These are phyloP conservation scores for Epinotia demarniana DNA, from an alignment of 2,888 invertebrate genomes.

Conservation along the genomic window DNA sequence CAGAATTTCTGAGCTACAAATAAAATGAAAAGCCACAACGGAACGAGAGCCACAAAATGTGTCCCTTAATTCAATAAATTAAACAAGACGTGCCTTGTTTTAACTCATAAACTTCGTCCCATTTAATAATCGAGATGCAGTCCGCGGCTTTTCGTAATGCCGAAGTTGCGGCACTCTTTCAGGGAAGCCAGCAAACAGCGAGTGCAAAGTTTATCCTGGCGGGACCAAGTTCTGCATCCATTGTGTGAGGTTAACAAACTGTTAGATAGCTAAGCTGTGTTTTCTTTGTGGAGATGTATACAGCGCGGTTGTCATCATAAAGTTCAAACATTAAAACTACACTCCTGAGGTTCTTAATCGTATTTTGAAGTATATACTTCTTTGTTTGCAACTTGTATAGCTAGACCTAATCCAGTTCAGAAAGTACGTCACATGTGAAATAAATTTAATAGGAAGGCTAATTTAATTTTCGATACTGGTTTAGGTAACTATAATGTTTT, in stretches of 20 bases:
- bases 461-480: too few species aligned
- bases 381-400: too few species aligned
- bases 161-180: conserved; percentile 25
- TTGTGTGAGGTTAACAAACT: conserved; percentile 32
- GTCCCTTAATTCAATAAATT: conserved; percentile 35
- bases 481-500: too few species aligned
- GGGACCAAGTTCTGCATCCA: conserved; percentile 26
- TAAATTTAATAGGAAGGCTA: too few species aligned
- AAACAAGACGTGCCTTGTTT: conserved; percentile 35
- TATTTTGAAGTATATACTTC: neutral
- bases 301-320: conserved; percentile 3
- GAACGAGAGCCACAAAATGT: conserved; percentile 1
- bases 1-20: conserved; percentile 5
- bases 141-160: conserved; percentile 31
- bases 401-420: too few species aligned
- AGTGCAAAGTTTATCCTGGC: conserved; percentile 33
- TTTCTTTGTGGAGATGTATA: neutral
- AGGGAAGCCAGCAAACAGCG: conserved; percentile 27
- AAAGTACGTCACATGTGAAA: too few species aligned
- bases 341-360: neutral
- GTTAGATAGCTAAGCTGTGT: conserved; percentile 23
- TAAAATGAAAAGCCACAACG: conserved; percentile 19
- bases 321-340: neutral
- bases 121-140: conserved; percentile 39
- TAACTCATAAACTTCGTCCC: conserved; percentile 33